phyloP scores from a whole-genome alignment of 2,797 vertebrate species.

The Aeoliscus strigatus region DNA sequence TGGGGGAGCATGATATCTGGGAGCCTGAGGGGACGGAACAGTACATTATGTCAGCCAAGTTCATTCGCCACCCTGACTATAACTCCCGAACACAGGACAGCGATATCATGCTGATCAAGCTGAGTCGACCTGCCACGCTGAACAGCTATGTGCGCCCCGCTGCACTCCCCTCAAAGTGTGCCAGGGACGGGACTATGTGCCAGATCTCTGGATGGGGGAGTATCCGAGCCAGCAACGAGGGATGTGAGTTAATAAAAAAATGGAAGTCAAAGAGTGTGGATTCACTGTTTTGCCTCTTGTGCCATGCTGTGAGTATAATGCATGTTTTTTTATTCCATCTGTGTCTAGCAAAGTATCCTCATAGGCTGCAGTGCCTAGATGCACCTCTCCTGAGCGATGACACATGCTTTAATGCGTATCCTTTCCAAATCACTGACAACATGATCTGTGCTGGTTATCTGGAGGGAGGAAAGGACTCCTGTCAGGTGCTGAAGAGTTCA shows the following conservation, averaged over 20 bases:
- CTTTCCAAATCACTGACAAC: slow-evolving; percentile 72
- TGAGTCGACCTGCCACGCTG: slow-evolving; percentile 48
- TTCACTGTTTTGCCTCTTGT: too few species aligned
- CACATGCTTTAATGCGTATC: slow-evolving; percentile 67
- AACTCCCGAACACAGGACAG: slow-evolving; percentile 54
- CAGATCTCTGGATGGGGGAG: slow-evolving; percentile 81
- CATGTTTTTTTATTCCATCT: not conserved
- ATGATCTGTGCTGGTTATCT: slow-evolving; percentile 77
- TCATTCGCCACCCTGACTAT: slow-evolving; percentile 70
- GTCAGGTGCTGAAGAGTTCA: slow-evolving; percentile 66
- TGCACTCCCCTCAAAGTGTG: slow-evolving; percentile 62
- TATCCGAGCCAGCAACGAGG: slow-evolving; percentile 66
- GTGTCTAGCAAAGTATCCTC: slow-evolving; percentile 53
- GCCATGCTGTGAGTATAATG: too few species aligned
- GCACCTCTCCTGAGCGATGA: slow-evolving; percentile 67
- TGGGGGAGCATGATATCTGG: slow-evolving; percentile 73
- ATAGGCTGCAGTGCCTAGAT: slow-evolving; percentile 68
- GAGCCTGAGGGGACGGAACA: slow-evolving; percentile 68
- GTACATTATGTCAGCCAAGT: slow-evolving; percentile 56
- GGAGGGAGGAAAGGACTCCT: slow-evolving; percentile 78
- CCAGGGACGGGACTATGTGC: slow-evolving; percentile 54
- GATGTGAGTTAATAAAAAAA: slow-evolving; percentile 56
- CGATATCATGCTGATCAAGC: slow-evolving; percentile 70
- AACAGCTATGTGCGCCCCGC: slow-evolving; percentile 49
- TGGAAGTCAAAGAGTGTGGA: too few species aligned